Conservation (phyloP, 1,140 invertebrate genomes). For the Habropoda laboriosa region DNA sequence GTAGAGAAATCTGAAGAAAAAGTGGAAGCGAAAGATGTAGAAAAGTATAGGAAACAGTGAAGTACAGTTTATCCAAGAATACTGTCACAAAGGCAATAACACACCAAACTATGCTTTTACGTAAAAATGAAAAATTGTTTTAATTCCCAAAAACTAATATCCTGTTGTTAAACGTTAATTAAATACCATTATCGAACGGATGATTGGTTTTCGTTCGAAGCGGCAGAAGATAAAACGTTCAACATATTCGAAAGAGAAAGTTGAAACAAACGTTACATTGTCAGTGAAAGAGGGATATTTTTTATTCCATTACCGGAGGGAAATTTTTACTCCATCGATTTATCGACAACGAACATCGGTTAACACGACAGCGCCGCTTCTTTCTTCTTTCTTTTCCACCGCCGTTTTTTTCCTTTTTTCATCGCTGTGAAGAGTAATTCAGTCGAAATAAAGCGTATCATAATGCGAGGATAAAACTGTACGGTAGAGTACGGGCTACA, state of each 20-base stretch:
- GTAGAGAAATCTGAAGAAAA: too few relatives aligned
- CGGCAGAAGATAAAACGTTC: not conserved
- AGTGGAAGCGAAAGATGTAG: too few relatives aligned
- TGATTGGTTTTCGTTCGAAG: not conserved
- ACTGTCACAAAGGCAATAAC: constrained; percentile 32
- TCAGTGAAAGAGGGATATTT: too few relatives aligned
- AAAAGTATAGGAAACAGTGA: too few relatives aligned
- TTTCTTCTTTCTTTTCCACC: too few relatives aligned
- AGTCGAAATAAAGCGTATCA: not conserved
- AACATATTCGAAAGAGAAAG: too few relatives aligned
- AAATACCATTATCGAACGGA: not conserved
- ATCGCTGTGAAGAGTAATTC: too few relatives aligned
- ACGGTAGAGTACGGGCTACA: not conserved
- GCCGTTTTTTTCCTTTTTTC: not conserved
- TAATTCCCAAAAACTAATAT: too few relatives aligned
- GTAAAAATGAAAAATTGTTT: too few relatives aligned
- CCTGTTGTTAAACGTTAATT: not conserved
- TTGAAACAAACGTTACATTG: too few relatives aligned
- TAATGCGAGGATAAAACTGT: not conserved
- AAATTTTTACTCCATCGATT: not conserved
- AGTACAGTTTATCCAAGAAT: too few relatives aligned
- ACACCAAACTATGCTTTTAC: constrained; percentile 9
- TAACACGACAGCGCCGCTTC: too few relatives aligned
- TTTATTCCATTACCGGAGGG: not conserved
- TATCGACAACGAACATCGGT: not conserved